A percentile compares a stretch with the other conserved stretches of the same genome.
Conservation (phyloP, 30 jellyfish, hydroid and myxozoan genomes). For the Pelagia noctiluca region DNA sequence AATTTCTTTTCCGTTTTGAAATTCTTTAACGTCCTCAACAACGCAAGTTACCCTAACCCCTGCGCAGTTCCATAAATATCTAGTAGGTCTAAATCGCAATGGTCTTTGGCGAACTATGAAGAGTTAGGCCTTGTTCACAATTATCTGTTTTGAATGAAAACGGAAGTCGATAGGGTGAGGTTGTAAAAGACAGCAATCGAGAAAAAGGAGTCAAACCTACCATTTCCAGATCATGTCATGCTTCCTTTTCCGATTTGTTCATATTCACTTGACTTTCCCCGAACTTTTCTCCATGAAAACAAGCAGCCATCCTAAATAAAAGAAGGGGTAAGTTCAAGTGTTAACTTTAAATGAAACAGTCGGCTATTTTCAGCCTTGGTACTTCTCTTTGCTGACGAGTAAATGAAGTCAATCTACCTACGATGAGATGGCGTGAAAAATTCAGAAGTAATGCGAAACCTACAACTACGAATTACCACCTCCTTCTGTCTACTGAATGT, state of each 20-base stretch:
- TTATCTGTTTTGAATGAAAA: too few relatives aligned
- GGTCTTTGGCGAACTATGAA: too few relatives aligned
- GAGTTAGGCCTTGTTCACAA: too few relatives aligned
- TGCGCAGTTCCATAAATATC: too few relatives aligned
- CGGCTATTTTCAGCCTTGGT: too few relatives aligned
- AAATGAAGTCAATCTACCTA: background rate
- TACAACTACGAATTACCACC: background rate
- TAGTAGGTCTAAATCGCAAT: too few relatives aligned
- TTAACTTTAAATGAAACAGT: too few relatives aligned
- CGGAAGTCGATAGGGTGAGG: too few relatives aligned
- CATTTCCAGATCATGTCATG: background rate
- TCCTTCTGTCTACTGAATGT: background rate
- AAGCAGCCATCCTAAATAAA: constrained; percentile 55
- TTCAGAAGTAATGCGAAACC: background rate
- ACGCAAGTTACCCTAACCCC: too few relatives aligned
- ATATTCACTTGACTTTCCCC: constrained; percentile 43
- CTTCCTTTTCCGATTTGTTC: constrained; percentile 23
- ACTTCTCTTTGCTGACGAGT: background rate
- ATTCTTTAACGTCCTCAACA: too few relatives aligned
- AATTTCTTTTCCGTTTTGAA: too few relatives aligned
- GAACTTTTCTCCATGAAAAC: constrained; percentile 8
- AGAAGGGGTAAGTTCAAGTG: too few relatives aligned
- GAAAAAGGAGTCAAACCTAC: background rate
- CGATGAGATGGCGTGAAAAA: background rate
- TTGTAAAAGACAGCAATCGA: background rate